Evolutionary conservation across 2,888 invertebrate genomes (phyloP).

Genomic region (Pollenia amentaria): DNA sequence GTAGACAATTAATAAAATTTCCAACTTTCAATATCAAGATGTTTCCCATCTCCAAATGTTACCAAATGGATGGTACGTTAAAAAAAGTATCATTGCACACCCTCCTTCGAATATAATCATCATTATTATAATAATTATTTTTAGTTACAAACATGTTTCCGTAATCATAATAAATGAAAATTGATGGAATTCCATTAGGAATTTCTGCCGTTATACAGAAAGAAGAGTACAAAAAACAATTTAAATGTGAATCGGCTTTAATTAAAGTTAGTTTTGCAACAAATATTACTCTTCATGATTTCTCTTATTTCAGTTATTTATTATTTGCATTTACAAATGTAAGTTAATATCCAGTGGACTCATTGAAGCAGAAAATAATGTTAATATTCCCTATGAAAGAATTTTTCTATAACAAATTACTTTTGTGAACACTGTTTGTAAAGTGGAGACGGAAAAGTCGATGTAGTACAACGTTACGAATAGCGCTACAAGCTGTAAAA

Average conservation of each 20-base stretch:
- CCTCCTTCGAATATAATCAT: constrained; percentile 14
- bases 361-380: too few relatives aligned
- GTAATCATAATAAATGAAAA: constrained; percentile 79
- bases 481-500: too few relatives aligned
- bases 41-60: constrained; percentile 6
- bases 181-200: constrained; percentile 82
- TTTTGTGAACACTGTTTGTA: too few relatives aligned
- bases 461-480: too few relatives aligned
- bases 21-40: constrained; percentile 19
- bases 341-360: too few relatives aligned
- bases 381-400: too few relatives aligned
- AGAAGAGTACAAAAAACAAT: constrained; percentile 1
- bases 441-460: too few relatives aligned
- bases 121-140: constrained; percentile 35
- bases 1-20: constrained; percentile 61
- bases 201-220: not conserved
- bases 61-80: not conserved
- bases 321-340: not conserved
- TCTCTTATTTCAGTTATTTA: not conserved
- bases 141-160: constrained; percentile 61
- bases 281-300: not conserved
- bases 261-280: not conserved
- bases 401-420: too few relatives aligned
- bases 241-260: not conserved
- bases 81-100: constrained; percentile 21